Evolutionary conservation across 2,888 invertebrate genomes (phyloP).

Genomic region (Agonopterix arenella): DNA sequence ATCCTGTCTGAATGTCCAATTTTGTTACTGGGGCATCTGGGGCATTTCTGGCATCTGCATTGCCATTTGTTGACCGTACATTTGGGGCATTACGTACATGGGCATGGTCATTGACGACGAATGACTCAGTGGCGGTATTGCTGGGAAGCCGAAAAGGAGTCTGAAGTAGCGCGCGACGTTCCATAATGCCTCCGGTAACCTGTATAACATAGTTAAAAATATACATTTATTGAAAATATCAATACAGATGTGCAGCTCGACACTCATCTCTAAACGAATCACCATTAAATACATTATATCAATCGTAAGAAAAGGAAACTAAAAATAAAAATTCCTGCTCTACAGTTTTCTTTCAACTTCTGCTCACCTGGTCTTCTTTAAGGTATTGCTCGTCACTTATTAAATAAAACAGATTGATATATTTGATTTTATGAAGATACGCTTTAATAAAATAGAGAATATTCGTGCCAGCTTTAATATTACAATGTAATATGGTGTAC

Average conservation of each 20-base stretch:
- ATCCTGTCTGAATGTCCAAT: slow-evolving; percentile 65
- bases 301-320: background rate
- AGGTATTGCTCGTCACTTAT: no score
- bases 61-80: slow-evolving; percentile 29
- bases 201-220: slow-evolving; percentile 43
- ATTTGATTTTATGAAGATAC: no score
- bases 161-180: slow-evolving; percentile 72
- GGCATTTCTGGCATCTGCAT: slow-evolving; percentile 38
- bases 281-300: background rate
- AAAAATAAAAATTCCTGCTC: background rate
- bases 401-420: no score
- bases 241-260: slow-evolving; percentile 20
- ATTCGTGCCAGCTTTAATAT: no score
- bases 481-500: no score
- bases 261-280: background rate
- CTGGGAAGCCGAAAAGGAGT: slow-evolving; percentile 63
- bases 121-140: slow-evolving; percentile 49
- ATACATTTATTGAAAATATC: slow-evolving; percentile 27
- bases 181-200: slow-evolving; percentile 74
- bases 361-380: no score
- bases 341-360: no score
- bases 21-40: slow-evolving; percentile 45
- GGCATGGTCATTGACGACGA: slow-evolving; percentile 62
- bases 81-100: slow-evolving; percentile 66
- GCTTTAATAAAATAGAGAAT: no score